Evolutionary conservation across 2,113 vertebrate species (phyloP).

Genomic region (Trematocara stigmaticum): DNA sequence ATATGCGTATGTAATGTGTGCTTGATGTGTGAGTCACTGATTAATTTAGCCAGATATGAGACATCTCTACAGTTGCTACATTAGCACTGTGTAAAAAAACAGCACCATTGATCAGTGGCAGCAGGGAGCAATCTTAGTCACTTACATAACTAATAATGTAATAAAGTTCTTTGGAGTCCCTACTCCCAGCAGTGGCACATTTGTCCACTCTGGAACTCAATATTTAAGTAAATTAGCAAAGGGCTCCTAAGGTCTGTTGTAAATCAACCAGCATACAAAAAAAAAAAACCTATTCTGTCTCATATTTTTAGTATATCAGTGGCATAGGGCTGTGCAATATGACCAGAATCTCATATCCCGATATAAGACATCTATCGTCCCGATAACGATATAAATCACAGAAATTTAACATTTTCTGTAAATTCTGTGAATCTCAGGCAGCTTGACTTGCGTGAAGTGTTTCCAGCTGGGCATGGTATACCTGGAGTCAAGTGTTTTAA

Average conservation of each 20-base stretch:
- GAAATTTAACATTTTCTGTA: neutral
- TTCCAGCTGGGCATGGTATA: neutral
- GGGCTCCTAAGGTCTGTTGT: neutral
- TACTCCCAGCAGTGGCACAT: neutral
- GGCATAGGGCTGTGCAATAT: neutral
- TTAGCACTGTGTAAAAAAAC: slow-evolving; percentile 14
- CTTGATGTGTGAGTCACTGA: slow-evolving; percentile 15
- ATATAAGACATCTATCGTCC: neutral
- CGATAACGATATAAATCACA: neutral
- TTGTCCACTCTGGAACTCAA: neutral
- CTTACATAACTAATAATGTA: neutral
- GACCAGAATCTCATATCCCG: neutral
- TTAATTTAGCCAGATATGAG: slow-evolving; percentile 45
- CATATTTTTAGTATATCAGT: neutral
- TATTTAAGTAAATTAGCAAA: slow-evolving; percentile 2
- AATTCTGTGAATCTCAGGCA: neutral
- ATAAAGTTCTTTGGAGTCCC: neutral
- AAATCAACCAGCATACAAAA: too few relatives aligned
- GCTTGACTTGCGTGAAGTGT: neutral
- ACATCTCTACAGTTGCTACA: slow-evolving; percentile 34
- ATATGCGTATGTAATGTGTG: neutral
- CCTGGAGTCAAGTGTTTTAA: neutral
- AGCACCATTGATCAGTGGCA: slow-evolving; percentile 22
- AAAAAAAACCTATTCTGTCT: neutral
- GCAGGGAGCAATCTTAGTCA: neutral